phyloP scores from a whole-genome alignment of 2,113 vertebrate species.

The Holacanthus passer region DNA sequence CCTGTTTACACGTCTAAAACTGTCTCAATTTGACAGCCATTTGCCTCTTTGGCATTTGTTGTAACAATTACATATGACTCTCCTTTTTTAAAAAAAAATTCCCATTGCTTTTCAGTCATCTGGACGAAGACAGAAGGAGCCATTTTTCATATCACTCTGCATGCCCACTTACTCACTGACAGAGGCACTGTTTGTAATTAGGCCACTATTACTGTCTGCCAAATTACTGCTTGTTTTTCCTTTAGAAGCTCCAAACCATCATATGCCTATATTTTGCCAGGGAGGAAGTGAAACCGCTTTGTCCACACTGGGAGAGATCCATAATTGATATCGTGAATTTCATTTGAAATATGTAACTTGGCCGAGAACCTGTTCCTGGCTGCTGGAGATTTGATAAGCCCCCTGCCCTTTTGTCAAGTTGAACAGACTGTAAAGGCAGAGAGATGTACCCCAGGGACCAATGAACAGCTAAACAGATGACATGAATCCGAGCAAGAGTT shows the following conservation, averaged over 20 bases:
- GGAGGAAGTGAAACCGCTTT: constrained; percentile 43
- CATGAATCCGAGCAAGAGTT: constrained; percentile 71
- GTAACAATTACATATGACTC: constrained; percentile 59
- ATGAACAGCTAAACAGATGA: constrained; percentile 78
- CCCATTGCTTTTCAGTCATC: constrained; percentile 67
- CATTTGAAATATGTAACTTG: constrained; percentile 69
- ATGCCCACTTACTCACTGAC: constrained; percentile 65
- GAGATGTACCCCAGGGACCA: constrained; percentile 66
- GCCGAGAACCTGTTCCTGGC: constrained; percentile 67
- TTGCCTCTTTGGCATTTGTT: constrained; percentile 69
- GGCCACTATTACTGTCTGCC: constrained; percentile 70
- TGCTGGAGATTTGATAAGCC: constrained; percentile 73
- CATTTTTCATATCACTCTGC: constrained; percentile 59
- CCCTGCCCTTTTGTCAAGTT: constrained; percentile 73
- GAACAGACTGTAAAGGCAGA: constrained; percentile 72
- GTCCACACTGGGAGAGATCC: constrained; percentile 55
- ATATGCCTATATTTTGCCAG: constrained; percentile 54
- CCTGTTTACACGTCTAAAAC: constrained; percentile 54
- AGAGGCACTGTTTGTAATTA: constrained; percentile 69
- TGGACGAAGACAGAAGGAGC: constrained; percentile 73
- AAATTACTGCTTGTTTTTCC: constrained; percentile 70
- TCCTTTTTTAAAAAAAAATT: constrained; percentile 53
- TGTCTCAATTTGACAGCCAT: constrained; percentile 67
- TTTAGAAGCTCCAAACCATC: constrained; percentile 57
- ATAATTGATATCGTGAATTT: constrained; percentile 70